phyloP scores from a whole-genome alignment of 2,113 vertebrate species.

The Hippocampus zosterae region DNA sequence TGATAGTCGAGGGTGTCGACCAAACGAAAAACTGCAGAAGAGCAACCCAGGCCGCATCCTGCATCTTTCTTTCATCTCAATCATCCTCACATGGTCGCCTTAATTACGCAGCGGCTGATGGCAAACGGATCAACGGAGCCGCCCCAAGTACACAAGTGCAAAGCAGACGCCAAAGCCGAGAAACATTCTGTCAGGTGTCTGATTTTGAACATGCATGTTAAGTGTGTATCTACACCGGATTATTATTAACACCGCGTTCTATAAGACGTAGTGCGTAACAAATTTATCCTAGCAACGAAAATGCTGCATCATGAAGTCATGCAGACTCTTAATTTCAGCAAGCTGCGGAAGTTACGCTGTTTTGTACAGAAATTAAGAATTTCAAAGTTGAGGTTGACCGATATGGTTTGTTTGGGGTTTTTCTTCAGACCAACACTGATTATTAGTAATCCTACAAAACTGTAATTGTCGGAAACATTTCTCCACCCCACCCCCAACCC shows the following conservation, averaged over 20 bases:
- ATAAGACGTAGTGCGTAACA: not conserved
- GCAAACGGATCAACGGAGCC: constrained; percentile 21
- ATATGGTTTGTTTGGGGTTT: too few species aligned
- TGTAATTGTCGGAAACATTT: too few species aligned
- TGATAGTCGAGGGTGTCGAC: constrained; percentile 51
- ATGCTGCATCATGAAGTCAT: too few species aligned
- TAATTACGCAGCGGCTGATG: constrained; percentile 39
- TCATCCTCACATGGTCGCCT: constrained; percentile 42
- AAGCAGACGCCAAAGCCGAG: constrained; percentile 10
- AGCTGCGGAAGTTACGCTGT: too few species aligned
- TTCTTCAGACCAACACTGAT: too few species aligned
- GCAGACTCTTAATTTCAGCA: too few species aligned
- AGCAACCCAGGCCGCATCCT: constrained; percentile 33
- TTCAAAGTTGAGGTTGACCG: too few species aligned
- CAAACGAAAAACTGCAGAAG: constrained; percentile 48
- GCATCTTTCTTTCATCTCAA: constrained; percentile 33
- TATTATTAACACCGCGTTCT: not conserved
- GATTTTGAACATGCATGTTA: not conserved
- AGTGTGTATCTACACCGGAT: not conserved
- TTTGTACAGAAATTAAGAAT: too few species aligned
- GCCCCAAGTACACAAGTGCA: constrained; percentile 16
- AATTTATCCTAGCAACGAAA: too few species aligned
- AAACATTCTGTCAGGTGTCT: constrained; percentile 6
- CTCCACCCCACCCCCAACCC: too few species aligned
- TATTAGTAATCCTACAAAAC: too few species aligned